These are phyloP conservation scores for Tricholauxania praeusta DNA, from an alignment of 2,888 invertebrate species.

Conservation along the genomic window DNA sequence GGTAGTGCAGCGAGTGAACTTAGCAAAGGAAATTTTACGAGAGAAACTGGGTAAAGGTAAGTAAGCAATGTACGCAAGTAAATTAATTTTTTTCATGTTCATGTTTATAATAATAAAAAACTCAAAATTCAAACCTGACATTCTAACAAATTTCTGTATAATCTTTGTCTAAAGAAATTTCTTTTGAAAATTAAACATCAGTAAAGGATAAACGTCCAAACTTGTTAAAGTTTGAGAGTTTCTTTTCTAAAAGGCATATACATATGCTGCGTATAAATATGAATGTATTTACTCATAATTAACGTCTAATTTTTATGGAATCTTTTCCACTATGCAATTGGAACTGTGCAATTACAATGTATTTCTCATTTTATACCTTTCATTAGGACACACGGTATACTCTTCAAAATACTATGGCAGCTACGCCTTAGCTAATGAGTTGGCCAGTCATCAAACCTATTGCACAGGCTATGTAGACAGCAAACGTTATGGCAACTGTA, in stretches of 20 bases:
- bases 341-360: background rate
- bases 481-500: constrained; percentile 56
- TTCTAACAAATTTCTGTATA: too few relatives aligned
- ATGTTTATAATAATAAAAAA: too few relatives aligned
- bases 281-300: too few relatives aligned
- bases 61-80: background rate
- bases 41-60: constrained; percentile 45
- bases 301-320: too few relatives aligned
- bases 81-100: background rate
- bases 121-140: too few relatives aligned
- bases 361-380: background rate
- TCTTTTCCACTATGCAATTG: too few relatives aligned
- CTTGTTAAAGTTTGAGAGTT: too few relatives aligned
- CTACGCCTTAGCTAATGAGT: constrained; percentile 52
- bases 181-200: too few relatives aligned
- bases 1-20: constrained; percentile 47
- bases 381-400: constrained; percentile 50
- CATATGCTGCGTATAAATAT: too few relatives aligned
- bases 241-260: too few relatives aligned
- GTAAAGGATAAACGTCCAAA: too few relatives aligned
- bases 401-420: constrained; percentile 56
- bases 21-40: constrained; percentile 49
- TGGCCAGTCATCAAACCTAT: constrained; percentile 49
- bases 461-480: constrained; percentile 55
- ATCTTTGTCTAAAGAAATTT: too few relatives aligned